Evolutionary conservation across 2,113 vertebrate species (phyloP), one percentile per base, ranked within the genome.

Genomic region (Paratilapia polleni): DNA sequence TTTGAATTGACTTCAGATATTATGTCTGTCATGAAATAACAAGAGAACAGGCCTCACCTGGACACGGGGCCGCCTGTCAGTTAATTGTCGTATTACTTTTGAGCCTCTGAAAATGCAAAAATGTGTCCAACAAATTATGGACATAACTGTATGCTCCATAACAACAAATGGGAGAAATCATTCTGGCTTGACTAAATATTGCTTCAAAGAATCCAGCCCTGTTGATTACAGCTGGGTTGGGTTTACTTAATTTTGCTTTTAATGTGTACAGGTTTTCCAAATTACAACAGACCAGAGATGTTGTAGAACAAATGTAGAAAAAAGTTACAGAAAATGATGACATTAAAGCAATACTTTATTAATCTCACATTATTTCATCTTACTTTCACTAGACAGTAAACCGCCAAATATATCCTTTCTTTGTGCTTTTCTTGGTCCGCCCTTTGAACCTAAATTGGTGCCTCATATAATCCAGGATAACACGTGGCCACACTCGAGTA

Each of bases 381-480:
- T 8, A 58, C 17, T 76, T 76, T 62, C 59, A 62, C 38, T 36
- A 76, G 54, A 63, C 66, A 84, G 10, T 54, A 60, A 73, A 87
- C 2, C 17, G 10, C 24, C 56, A 59, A 28, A 54, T 38, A n/a
- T 31, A 54, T 79, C 22, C 15, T 22, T 59, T 64, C 36, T 79
- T 84, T 13, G 60, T 62, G 74, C 70, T 91, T 85, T 93, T 95
- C 86, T 94, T 95, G 77, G 95, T 95, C 68, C 91, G 83, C 49
- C 90, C 94, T 89, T 89, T 94, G 89, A 94, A 95, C 78, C 77
- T 89, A 12, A 87, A 68, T 82, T 95, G 93, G 12, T 90, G 83
- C 47, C 80, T 93, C 89, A 94, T 94, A 76, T 93, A 93, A 76
- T 95, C 87, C 76, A 90, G 47, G 26, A 95, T 87, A 4, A 49